A percentile compares a stretch with the other conserved stretches of the same genome.
Conservation (phyloP, 2,113 vertebrate species). For the Nettapus auritus region DNA sequence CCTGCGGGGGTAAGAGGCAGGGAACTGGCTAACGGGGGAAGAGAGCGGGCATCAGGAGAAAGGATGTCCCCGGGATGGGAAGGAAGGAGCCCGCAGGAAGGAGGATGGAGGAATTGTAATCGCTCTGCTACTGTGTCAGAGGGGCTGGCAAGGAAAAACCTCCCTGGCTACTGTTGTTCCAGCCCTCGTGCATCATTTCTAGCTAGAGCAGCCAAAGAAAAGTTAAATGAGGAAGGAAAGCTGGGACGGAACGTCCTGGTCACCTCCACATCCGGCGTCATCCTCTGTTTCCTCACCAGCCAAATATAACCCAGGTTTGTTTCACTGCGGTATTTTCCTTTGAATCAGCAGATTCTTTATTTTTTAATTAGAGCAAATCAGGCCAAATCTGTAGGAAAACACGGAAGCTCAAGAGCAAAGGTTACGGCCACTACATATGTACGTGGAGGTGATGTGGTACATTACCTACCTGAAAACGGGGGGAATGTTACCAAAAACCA, state of each 20-base stretch:
- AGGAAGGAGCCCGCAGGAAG: neutral
- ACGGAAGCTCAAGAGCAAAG: neutral
- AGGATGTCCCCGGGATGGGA: neutral
- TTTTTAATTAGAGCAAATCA: neutral
- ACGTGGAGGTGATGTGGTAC: neutral
- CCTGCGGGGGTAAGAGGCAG: neutral
- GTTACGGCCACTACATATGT: neutral
- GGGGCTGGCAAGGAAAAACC: neutral
- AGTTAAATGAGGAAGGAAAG: constrained; percentile 64
- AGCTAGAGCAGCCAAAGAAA: constrained; percentile 22
- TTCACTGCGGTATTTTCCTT: constrained; percentile 29
- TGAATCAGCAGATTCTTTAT: neutral
- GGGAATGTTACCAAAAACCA: neutral
- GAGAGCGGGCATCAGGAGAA: neutral
- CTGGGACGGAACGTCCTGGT: constrained; percentile 60
- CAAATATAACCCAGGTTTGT: constrained; percentile 41
- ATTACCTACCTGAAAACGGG: neutral
- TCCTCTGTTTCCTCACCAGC: constrained; percentile 28
- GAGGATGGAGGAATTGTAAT: neutral
- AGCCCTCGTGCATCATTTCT: neutral
- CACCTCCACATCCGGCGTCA: constrained; percentile 30
- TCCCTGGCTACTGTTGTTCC: neutral
- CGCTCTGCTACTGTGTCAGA: neutral
- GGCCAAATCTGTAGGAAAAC: neutral
- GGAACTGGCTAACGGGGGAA: neutral